phyloP scores from a whole-genome alignment of 2,888 invertebrate species.

The Cryptus viduatorius region DNA sequence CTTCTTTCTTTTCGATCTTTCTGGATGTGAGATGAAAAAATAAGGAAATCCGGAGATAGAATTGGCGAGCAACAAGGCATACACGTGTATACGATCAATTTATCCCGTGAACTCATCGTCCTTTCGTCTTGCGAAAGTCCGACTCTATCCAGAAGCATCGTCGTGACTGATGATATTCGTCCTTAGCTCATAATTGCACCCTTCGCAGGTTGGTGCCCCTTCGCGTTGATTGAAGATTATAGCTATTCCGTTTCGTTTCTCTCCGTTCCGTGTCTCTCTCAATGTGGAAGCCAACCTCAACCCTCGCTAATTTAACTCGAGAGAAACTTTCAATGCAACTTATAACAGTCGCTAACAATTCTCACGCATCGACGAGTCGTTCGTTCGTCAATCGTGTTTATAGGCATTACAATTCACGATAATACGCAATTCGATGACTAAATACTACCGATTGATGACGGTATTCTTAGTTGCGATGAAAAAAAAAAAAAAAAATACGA shows the following conservation, averaged over 20 bases:
- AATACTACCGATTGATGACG: background rate
- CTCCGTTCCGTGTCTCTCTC: conserved; percentile 28
- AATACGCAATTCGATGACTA: background rate
- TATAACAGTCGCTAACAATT: conserved; percentile 8
- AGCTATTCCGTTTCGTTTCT: conserved; percentile 76
- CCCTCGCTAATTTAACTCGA: conserved; percentile 18
- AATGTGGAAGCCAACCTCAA: background rate
- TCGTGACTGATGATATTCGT: conserved; percentile 66
- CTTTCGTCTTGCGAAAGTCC: conserved; percentile 15
- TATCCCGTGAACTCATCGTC: conserved; percentile 2
- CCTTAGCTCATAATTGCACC: conserved; percentile 81
- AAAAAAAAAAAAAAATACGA: background rate
- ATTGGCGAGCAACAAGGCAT: conserved; percentile 8
- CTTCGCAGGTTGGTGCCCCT: conserved; percentile 61
- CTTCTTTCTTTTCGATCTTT: conserved; percentile 17
- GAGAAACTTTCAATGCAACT: conserved; percentile 6
- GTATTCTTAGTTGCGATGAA: background rate
- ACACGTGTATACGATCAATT: conserved; percentile 19
- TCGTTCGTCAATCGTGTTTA: background rate
- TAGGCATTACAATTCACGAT: background rate
- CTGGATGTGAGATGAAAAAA: background rate
- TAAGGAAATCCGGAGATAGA: background rate
- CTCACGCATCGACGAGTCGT: background rate
- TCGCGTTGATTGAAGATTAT: conserved; percentile 83
- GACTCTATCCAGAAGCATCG: conserved; percentile 4